Conservation (phyloP, 2,888 invertebrate genomes). For the Dorcus parallelipipedus region DNA sequence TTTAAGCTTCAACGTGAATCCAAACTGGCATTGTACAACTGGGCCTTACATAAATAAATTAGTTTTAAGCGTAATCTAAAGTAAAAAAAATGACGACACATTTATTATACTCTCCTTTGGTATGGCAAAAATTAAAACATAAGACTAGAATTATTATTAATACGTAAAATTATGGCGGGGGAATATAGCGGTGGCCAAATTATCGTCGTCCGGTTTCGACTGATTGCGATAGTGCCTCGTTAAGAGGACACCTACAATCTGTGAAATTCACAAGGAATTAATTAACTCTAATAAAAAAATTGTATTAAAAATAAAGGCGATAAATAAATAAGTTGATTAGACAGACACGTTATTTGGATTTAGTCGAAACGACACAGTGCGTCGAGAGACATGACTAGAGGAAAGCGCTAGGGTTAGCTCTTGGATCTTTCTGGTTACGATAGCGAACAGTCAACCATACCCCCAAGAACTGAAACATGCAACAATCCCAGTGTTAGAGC, state of each 20-base stretch:
- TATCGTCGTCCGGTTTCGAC: conserved; percentile 65
- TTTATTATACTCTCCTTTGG: conserved; percentile 32
- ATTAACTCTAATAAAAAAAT: conserved; percentile 2
- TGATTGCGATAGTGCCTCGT: conserved; percentile 79
- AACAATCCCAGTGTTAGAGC: conserved; percentile 24
- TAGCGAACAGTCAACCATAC: conserved; percentile 95
- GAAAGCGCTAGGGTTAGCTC: conserved; percentile 95
- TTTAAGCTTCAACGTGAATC: no score
- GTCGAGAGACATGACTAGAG: conserved; percentile 63
- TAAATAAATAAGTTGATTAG: conserved; percentile 7
- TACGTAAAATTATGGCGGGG: conserved; percentile 53
- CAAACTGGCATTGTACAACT: no score
- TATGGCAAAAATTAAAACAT: conserved; percentile 23
- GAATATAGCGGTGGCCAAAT: conserved; percentile 69
- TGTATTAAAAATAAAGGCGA: conserved; percentile 9
- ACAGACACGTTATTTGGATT: neutral
- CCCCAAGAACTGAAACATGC: conserved; percentile 82
- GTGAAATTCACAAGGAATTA: conserved; percentile 28
- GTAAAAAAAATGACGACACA: conserved; percentile 7
- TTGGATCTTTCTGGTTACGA: conserved; percentile 97
- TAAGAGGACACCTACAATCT: conserved; percentile 80
- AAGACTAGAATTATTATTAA: conserved; percentile 36
- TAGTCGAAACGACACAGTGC: conserved; percentile 1
- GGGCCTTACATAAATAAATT: neutral
- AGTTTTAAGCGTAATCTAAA: conserved; percentile 1